A percentile compares a stretch with the other conserved stretches of the same genome.
Evolutionary conservation across 2,113 vertebrate genomes (phyloP).

Genomic region (Poeciliopsis turrubarensis): DNA sequence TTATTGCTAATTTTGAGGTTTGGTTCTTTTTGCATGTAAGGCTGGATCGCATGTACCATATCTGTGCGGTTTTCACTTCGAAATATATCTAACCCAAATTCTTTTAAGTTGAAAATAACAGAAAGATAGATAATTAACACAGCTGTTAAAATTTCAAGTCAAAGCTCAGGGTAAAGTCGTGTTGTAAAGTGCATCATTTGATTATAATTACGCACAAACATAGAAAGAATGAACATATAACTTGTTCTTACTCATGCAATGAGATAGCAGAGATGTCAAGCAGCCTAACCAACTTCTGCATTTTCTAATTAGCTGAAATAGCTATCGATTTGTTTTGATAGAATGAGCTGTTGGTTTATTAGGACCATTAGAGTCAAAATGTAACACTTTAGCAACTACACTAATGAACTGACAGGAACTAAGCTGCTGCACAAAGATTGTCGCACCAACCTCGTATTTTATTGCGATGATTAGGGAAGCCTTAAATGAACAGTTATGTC

Average conservation of each 20-base stretch:
- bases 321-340: no score
- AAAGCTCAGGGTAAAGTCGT: slow-evolving; percentile 39
- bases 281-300: not conserved
- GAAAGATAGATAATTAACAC: not conserved
- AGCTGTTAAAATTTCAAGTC: slow-evolving; percentile 15
- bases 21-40: not conserved
- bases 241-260: not conserved
- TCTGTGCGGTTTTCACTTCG: slow-evolving; percentile 24
- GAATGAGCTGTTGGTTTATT: not conserved
- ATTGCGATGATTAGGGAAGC: not conserved
- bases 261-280: not conserved
- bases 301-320: not conserved
- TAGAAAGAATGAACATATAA: not conserved
- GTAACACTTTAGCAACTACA: not conserved
- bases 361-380: not conserved
- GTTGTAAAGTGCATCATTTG: slow-evolving; percentile 4
- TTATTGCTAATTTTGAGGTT: slow-evolving; percentile 4
- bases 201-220: not conserved
- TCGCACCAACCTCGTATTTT: not conserved
- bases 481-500: not conserved
- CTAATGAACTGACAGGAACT: not conserved
- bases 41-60: slow-evolving; percentile 35
- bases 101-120: not conserved
- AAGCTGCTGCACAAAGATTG: not conserved
- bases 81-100: not conserved